Evolutionary conservation across 2,888 invertebrate species (phyloP).

Genomic region (Ennomos quercinarius): DNA sequence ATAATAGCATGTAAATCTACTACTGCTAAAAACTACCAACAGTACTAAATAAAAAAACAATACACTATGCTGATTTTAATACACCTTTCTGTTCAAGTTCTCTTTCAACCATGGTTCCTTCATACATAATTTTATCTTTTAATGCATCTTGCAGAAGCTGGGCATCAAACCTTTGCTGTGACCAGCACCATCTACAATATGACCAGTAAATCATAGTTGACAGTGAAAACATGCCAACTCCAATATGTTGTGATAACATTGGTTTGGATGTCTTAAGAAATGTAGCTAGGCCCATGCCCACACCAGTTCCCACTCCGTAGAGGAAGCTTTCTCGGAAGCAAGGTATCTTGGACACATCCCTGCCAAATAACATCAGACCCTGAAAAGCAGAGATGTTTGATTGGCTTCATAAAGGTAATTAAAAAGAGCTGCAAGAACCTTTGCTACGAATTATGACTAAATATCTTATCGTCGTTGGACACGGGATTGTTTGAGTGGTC

Average conservation of each 20-base stretch:
- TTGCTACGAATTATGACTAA: too few relatives aligned
- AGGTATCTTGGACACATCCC: conserved; percentile 90
- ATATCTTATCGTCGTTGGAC: too few relatives aligned
- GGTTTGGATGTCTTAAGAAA: conserved; percentile 91
- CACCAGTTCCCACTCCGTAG: conserved; percentile 89
- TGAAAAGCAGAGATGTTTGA: conserved; percentile 51
- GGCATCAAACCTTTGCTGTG: conserved; percentile 87
- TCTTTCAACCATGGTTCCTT: conserved; percentile 86
- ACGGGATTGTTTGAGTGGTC: too few relatives aligned
- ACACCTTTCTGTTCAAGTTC: conserved; percentile 74
- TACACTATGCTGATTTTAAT: conserved; percentile 64
- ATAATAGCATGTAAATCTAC: conserved; percentile 1
- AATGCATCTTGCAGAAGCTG: conserved; percentile 86
- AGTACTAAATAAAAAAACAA: conserved; percentile 3
- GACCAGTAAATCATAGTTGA: conserved; percentile 89
- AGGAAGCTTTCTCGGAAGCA: conserved; percentile 92
- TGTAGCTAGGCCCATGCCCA: conserved; percentile 87
- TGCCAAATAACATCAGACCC: conserved; percentile 88
- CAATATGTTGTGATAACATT: conserved; percentile 87
- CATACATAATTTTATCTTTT: conserved; percentile 85
- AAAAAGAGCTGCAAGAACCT: too few relatives aligned
- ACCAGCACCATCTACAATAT: conserved; percentile 89
- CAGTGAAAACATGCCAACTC: conserved; percentile 87
- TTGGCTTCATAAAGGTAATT: too few relatives aligned
- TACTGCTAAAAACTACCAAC: conserved; percentile 8